These are phyloP conservation scores for Rhopalosiphum maidis DNA, from an alignment of 1,140 invertebrate species.

Conservation along the genomic window DNA sequence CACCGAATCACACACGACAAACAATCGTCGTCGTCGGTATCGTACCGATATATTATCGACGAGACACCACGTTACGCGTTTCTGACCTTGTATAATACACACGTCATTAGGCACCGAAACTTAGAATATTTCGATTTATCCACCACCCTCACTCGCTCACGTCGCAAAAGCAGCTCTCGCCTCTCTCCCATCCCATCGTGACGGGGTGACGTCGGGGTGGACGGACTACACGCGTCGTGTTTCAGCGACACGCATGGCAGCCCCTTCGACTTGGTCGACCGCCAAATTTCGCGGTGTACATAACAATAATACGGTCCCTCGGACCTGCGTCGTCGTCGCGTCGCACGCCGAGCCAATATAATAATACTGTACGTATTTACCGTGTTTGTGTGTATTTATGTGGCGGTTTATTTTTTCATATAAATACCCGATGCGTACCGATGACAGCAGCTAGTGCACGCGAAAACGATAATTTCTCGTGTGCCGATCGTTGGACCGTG, in stretches of 20 bases:
- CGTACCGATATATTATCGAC: no score
- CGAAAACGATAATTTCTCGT: neutral
- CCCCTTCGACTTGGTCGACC: neutral
- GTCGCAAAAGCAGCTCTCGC: neutral
- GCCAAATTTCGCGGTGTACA: neutral
- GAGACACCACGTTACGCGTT: neutral
- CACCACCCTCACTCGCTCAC: rapidly evolving
- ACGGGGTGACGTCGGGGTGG: neutral
- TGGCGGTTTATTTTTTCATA: neutral
- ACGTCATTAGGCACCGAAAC: neutral
- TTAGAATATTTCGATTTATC: neutral
- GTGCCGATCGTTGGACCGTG: neutral
- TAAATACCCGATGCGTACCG: neutral
- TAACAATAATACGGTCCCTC: neutral
- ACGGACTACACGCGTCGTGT: neutral
- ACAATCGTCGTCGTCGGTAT: no score
- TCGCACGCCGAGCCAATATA: neutral
- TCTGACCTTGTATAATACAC: constrained; percentile 24
- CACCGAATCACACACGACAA: no score
- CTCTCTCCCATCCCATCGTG: neutral
- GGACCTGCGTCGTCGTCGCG: neutral
- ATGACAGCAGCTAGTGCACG: neutral
- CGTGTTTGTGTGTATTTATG: neutral
- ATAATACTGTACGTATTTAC: neutral
- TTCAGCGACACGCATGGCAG: constrained; percentile 2